Conservation (phyloP, 2,113 vertebrate genomes). For the Vireo altiloquus region DNA sequence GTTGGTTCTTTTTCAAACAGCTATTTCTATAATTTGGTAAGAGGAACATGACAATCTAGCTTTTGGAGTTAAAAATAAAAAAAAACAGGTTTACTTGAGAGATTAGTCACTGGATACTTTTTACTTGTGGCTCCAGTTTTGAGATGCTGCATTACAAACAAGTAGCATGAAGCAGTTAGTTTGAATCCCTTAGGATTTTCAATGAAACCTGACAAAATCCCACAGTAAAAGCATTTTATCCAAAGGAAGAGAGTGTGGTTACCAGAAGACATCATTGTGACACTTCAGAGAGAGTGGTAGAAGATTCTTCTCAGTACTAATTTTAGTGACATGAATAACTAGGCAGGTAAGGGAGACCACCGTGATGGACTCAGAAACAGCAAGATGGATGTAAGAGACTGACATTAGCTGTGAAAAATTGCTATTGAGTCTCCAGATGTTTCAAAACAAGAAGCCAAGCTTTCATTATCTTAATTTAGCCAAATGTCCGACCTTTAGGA, state of each 20-base stretch:
- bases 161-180: neutral
- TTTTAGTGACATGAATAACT: neutral
- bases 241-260: neutral
- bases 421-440: neutral
- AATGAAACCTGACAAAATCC: neutral
- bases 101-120: neutral
- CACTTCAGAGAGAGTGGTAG: neutral
- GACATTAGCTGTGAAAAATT: neutral
- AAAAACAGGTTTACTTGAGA: neutral
- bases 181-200: neutral
- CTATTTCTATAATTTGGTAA: neutral
- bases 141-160: neutral
- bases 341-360: fast-evolving
- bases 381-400: neutral
- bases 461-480: neutral
- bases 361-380: fast-evolving
- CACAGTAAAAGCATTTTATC: neutral
- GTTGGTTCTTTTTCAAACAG: neutral
- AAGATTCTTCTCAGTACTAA: neutral
- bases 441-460: neutral
- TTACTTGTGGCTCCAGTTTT: neutral
- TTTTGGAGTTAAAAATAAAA: neutral
- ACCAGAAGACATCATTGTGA: neutral
- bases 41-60: neutral
- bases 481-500: neutral